Evolutionary conservation across 2,113 vertebrate genomes (phyloP).

Genomic region (Tyrannus savana): DNA sequence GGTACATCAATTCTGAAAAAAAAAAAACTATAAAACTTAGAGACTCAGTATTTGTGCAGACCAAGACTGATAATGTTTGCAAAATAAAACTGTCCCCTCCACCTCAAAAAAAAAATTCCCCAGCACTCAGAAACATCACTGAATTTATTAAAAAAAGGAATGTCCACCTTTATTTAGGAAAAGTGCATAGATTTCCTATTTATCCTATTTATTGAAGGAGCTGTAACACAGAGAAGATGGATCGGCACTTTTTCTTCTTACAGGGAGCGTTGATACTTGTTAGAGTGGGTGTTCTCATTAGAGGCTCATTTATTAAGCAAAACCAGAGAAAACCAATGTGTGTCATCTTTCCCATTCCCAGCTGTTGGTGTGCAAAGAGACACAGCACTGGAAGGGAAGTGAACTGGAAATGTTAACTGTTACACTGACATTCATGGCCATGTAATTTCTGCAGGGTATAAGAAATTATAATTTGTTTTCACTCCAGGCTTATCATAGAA

Average conservation of each 20-base stretch:
- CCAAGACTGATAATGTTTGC: background rate
- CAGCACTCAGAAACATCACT: background rate
- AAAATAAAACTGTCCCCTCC: background rate
- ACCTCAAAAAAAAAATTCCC: background rate
- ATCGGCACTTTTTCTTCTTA: background rate
- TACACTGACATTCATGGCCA: background rate
- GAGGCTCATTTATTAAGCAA: background rate
- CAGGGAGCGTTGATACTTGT: accelerated
- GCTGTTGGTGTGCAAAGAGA: background rate
- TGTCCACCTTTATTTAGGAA: background rate
- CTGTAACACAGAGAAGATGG: background rate
- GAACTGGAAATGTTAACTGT: background rate
- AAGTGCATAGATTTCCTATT: background rate
- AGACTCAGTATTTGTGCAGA: background rate
- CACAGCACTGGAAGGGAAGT: background rate
- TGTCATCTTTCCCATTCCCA: background rate
- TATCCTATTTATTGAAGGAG: background rate
- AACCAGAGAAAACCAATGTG: background rate
- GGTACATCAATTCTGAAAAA: background rate
- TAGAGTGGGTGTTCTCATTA: background rate
- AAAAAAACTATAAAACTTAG: background rate
- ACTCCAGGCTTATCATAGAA: background rate
- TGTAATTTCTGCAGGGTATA: slow-evolving; percentile 6
- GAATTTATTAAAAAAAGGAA: background rate
- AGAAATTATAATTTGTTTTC: background rate